Percentiles rank a stretch among this genome's conserved stretches.
phyloP scores from a whole-genome alignment of 1,140 invertebrate species.

The Chrysomallon squamiferum region DNA sequence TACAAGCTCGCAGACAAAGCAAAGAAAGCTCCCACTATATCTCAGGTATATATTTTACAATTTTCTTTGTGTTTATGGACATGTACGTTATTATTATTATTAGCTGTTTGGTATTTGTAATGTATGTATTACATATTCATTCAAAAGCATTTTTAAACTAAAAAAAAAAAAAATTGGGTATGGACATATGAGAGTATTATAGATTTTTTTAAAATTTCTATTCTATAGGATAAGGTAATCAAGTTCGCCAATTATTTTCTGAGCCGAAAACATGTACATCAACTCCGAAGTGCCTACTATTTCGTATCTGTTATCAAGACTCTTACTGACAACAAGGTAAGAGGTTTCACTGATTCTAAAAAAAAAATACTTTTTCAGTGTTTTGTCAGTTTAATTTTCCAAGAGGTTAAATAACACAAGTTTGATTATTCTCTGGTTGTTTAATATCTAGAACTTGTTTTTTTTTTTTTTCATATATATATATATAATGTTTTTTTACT shows the following conservation, averaged over 20 bases:
- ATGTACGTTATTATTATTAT: too few relatives aligned
- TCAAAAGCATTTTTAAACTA: too few relatives aligned
- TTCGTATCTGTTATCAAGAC: slow-evolving; percentile 80
- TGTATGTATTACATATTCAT: too few relatives aligned
- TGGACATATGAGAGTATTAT: too few relatives aligned
- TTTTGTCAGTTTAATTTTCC: neutral
- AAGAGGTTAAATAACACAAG: too few relatives aligned
- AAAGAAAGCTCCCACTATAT: slow-evolving; percentile 74
- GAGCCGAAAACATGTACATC: slow-evolving; percentile 87
- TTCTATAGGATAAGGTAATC: slow-evolving; percentile 81
- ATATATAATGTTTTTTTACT: too few relatives aligned
- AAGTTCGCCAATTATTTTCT: slow-evolving; percentile 93
- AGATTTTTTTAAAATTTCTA: too few relatives aligned
- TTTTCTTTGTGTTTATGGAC: neutral
- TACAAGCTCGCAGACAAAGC: slow-evolving; percentile 74
- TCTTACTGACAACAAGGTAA: slow-evolving; percentile 73
- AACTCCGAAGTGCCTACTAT: slow-evolving; percentile 79
- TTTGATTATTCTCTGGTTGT: too few relatives aligned
- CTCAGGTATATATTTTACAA: slow-evolving; percentile 40
- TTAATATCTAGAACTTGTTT: neutral
- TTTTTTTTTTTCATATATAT: too few relatives aligned
- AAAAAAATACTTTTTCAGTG: neutral
- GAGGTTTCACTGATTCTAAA: too few relatives aligned
- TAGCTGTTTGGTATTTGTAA: too few relatives aligned
- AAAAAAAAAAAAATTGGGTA: too few relatives aligned